Base-by-base conservation (phyloP, 1,140 invertebrate species). In the Sesamia nonagrioides region DNA sequence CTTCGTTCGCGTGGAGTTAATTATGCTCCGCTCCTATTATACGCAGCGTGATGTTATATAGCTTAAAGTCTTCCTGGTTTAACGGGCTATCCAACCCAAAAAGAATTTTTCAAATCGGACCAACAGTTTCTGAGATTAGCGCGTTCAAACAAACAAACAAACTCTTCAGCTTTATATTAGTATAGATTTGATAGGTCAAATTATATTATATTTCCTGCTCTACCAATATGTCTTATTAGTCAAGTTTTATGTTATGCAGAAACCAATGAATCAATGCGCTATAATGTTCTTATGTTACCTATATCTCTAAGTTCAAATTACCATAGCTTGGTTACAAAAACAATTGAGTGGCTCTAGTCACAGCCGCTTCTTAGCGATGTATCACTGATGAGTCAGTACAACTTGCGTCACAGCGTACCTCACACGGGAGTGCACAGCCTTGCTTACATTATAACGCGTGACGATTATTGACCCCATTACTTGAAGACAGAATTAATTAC, bases 371-470 rank as follows among this genome's bases (percentile, higher is more conserved):
- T 81, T 54, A 40, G 77, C 80, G 80, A 84, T 86, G 84, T 89
- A 88, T 90, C 83, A 87, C 69, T 71, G 83, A 87, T 93, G 91
- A 93, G 78, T 93, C 89, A 87, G 4, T 79, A 75, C 0, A 40
- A 40, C 78, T 86, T 89, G 83, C 86, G 90, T 91, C 87, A 89
- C 78, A 81, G 27, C 82, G 9, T 82, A 86, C 80, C 84, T 79
- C 78, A 60, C 52, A 69, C 75, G 77, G 79, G 60, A 83, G 79
- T 80, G 77, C 81, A 83, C 71, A 73, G 77, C 82, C 80, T 86
- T 80, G 76, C 75, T 82, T 72, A 82, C 81, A 73, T 87, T 80
- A 82, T 27, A 58, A 37, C 48, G 82, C 82, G 84, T 86, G 86
- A 89, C 85, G 89, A 86, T 85, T 91, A 86, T 90, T 92, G 86